Percentiles rank a stretch among this genome's conserved stretches.
Conservation (phyloP, 2,888 invertebrate genomes). For the Leucophora obtusa region DNA sequence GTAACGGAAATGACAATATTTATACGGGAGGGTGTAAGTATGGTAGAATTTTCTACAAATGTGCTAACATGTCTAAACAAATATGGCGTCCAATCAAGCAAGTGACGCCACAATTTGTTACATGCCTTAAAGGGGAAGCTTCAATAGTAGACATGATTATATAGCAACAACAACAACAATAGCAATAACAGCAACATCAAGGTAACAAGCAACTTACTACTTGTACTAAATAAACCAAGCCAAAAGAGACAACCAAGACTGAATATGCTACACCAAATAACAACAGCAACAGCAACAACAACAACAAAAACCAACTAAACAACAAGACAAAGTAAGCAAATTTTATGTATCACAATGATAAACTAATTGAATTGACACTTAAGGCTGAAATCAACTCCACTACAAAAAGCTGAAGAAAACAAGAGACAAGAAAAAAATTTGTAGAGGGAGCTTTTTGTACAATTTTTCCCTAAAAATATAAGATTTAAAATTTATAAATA, state of each 20-base stretch:
- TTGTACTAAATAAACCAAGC: not conserved
- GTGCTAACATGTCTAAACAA: conserved; percentile 63
- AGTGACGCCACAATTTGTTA: conserved; percentile 64
- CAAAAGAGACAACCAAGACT: conserved; percentile 16
- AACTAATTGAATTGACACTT: conserved; percentile 77
- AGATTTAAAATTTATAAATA: not conserved
- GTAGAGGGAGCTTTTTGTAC: not conserved
- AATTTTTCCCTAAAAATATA: not conserved
- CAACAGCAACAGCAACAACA: conserved; percentile 9
- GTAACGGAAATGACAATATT: conserved; percentile 59
- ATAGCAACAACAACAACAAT: conserved; percentile 59
- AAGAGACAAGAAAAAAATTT: not conserved
- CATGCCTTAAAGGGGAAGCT: conserved; percentile 61
- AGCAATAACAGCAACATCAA: conserved; percentile 25
- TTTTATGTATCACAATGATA: conserved; percentile 64
- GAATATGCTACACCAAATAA: not conserved
- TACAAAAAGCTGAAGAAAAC: not conserved
- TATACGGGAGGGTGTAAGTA: conserved; percentile 10
- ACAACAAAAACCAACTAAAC: conserved; percentile 26
- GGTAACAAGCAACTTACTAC: conserved; percentile 17
- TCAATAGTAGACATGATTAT: conserved; percentile 66
- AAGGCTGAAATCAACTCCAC: conserved; percentile 67
- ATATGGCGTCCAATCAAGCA: conserved; percentile 65
- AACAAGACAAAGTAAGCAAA: conserved; percentile 61
- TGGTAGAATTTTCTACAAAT: conserved; percentile 51